A percentile compares a stretch with the other conserved stretches of the same genome.
These are phyloP conservation scores for Hemiscyllium ocellatum DNA, from an alignment of 2,113 vertebrate species.

Conservation along the genomic window DNA sequence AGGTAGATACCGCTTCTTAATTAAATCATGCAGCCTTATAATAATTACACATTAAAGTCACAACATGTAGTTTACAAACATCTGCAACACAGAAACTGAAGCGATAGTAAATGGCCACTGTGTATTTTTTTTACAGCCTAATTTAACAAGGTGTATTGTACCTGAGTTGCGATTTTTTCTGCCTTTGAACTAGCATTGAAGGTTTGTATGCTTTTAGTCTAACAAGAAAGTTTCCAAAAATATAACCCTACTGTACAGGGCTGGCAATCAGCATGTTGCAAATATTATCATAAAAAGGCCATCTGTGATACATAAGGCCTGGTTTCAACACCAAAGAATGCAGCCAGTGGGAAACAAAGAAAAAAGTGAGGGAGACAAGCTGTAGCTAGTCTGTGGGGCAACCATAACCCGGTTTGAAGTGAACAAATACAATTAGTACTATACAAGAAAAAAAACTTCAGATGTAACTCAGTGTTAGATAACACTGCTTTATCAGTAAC, in stretches of 20 bases:
- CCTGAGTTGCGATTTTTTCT: constrained; percentile 17
- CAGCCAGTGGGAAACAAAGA: background rate
- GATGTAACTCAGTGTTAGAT: background rate
- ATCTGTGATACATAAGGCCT: background rate
- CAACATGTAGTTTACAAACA: constrained; percentile 34
- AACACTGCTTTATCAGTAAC: background rate
- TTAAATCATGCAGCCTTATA: constrained; percentile 8
- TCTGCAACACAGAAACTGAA: constrained; percentile 29
- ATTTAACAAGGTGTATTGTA: constrained; percentile 20
- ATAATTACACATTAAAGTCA: constrained; percentile 35
- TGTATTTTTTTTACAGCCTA: constrained; percentile 27
- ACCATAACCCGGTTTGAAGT: background rate
- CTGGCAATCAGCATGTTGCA: constrained; percentile 11
- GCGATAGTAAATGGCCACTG: constrained; percentile 4
- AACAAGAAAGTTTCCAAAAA: constrained; percentile 19
- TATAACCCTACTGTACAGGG: background rate
- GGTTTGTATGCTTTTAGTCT: background rate
- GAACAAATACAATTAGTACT: background rate
- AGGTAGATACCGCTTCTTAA: constrained; percentile 21
- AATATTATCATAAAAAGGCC: background rate
- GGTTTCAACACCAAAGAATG: background rate
- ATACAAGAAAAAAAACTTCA: background rate
- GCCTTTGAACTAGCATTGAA: constrained; percentile 18
- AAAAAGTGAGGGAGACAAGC: background rate
- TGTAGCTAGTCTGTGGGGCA: background rate